phyloP scores from a whole-genome alignment of 2,113 vertebrate genomes.

The Nothocercus julius region DNA sequence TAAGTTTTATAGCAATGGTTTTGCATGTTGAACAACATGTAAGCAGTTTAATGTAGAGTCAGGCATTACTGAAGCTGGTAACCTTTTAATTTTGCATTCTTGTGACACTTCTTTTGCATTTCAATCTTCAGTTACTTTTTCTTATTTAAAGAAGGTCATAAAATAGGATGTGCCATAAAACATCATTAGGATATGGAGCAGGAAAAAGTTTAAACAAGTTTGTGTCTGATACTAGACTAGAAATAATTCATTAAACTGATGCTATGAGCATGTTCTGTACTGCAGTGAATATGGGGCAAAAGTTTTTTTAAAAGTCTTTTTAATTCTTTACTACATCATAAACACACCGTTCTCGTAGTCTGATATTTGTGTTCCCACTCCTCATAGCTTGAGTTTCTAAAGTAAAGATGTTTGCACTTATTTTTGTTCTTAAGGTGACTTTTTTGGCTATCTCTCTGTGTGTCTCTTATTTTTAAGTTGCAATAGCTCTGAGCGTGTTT shows the following conservation, averaged over 20 bases:
- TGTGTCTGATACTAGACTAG: constrained; percentile 55
- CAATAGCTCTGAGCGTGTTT: constrained; percentile 62
- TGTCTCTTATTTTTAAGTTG: constrained; percentile 50
- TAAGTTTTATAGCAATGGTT: constrained; percentile 54
- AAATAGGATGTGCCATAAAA: constrained; percentile 67
- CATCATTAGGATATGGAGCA: constrained; percentile 21
- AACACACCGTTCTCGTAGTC: constrained; percentile 49
- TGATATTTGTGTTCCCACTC: constrained; percentile 59
- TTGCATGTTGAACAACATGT: constrained; percentile 65
- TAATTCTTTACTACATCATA: constrained; percentile 35
- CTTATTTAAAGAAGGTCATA: background rate
- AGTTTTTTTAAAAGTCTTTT: background rate
- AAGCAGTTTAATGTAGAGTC: constrained; percentile 48
- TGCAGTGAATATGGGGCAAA: constrained; percentile 58
- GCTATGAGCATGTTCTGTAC: constrained; percentile 56
- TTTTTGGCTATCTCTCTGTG: constrained; percentile 38
- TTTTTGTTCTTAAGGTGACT: constrained; percentile 70
- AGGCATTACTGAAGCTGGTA: constrained; percentile 51
- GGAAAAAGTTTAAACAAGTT: constrained; percentile 48
- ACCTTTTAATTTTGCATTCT: constrained; percentile 52
- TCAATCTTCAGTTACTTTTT: constrained; percentile 40
- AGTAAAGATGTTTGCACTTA: constrained; percentile 77
- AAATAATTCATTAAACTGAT: constrained; percentile 43
- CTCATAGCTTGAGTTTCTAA: constrained; percentile 69
- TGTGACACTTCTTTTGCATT: constrained; percentile 57